phyloP scores from a whole-genome alignment of 2,113 vertebrate genomes.

The Haliaeetus leucogaster region DNA sequence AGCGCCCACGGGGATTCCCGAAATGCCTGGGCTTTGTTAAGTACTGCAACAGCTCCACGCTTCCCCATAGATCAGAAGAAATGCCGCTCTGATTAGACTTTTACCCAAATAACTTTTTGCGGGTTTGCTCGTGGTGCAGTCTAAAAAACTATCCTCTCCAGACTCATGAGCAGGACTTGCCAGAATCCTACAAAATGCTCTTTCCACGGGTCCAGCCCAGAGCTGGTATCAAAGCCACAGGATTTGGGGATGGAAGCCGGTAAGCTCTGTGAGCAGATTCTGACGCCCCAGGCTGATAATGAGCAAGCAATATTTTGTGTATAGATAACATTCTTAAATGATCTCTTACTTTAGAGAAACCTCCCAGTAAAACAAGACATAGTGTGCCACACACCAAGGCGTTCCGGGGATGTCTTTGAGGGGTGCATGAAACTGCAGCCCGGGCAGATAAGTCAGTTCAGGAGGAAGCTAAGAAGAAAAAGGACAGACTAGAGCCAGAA shows the following conservation, averaged over 20 bases:
- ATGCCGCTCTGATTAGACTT: not conserved
- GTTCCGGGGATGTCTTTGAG: not conserved
- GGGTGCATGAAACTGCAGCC: not conserved
- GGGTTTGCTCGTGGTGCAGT: not conserved
- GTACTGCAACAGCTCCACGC: accelerated
- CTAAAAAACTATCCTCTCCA: not conserved
- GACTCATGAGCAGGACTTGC: not conserved
- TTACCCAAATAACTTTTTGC: not conserved
- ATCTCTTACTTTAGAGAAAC: not conserved
- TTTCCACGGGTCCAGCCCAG: accelerated
- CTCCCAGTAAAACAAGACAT: not conserved
- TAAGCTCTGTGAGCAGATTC: not conserved
- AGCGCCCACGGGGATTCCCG: accelerated
- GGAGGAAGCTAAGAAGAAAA: not conserved
- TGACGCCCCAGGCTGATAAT: not conserved
- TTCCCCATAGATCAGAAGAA: not conserved
- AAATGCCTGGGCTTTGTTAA: not conserved
- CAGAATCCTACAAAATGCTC: accelerated
- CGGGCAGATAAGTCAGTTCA: not conserved
- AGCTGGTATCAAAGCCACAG: not conserved
- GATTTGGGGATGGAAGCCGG: not conserved
- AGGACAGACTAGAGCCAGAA: not conserved
- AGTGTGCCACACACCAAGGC: not conserved
- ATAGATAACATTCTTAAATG: not conserved
- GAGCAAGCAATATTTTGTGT: not conserved